These are phyloP conservation scores for Bursaphelenchus mucronatus DNA, from an alignment of 1,140 invertebrate genomes.

Conservation along the genomic window DNA sequence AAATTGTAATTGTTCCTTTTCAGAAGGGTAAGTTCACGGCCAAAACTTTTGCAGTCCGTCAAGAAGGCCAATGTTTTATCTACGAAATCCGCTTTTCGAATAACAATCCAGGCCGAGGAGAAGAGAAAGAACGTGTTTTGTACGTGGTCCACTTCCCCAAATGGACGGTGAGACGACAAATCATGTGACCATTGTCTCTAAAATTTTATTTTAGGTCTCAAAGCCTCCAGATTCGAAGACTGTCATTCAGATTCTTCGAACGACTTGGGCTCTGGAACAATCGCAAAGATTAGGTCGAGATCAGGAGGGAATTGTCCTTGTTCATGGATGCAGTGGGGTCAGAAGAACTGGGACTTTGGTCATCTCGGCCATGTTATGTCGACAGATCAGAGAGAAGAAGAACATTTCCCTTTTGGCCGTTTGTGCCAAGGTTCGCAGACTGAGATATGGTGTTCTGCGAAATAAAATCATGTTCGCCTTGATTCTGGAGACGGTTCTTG, in stretches of 20 bases:
- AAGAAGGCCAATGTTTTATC: conserved; percentile 11
- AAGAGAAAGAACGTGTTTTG: conserved; percentile 25
- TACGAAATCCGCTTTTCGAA: conserved; percentile 21
- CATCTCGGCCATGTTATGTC: conserved; percentile 23
- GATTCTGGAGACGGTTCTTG: conserved; percentile 19
- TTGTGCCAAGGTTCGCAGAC: conserved; percentile 21
- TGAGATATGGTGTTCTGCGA: conserved; percentile 27
- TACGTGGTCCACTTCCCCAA: conserved; percentile 21
- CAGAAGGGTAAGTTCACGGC: conserved; percentile 25
- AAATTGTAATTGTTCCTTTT: conserved; percentile 1
- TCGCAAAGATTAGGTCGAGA: conserved; percentile 19
- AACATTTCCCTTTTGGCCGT: conserved; percentile 20
- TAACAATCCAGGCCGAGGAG: conserved; percentile 18
- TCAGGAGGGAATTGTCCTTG: conserved; percentile 15
- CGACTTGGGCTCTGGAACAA: conserved; percentile 24
- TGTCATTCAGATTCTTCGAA: conserved; percentile 15
- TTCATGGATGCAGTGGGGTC: conserved; percentile 22
- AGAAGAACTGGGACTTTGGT: conserved; percentile 23
- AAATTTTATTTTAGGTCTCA: neutral
- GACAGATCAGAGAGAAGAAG: conserved; percentile 13
- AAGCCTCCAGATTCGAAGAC: conserved; percentile 16
- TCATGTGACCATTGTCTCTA: neutral
- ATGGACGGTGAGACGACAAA: conserved; percentile 4
- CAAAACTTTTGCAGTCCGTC: conserved; percentile 23
- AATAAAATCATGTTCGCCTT: conserved; percentile 25